phyloP scores from a whole-genome alignment of 2,797 vertebrate species.

The Myotis findleyi region DNA sequence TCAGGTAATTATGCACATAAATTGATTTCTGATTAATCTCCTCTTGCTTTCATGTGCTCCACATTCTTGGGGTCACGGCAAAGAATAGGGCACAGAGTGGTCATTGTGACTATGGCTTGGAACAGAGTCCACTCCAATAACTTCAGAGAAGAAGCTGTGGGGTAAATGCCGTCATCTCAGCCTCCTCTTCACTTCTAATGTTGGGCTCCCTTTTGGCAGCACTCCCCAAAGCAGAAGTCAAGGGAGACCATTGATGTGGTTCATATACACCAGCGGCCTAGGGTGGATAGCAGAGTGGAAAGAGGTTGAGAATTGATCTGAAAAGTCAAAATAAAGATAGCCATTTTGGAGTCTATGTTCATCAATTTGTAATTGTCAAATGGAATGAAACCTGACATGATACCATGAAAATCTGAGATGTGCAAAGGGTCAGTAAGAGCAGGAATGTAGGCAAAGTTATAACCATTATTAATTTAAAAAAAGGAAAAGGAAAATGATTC shows the following conservation, averaged over 20 bases:
- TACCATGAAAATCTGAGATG: background rate
- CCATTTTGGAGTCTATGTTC: background rate
- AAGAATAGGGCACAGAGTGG: background rate
- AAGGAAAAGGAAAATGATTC: background rate
- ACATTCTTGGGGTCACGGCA: no score
- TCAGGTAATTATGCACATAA: no score
- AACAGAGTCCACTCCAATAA: rapidly evolving
- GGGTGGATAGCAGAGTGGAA: background rate
- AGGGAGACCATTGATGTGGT: background rate
- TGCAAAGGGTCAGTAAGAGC: background rate
- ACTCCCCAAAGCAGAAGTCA: background rate
- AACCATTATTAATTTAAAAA: background rate
- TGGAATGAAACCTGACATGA: background rate
- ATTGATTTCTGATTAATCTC: no score
- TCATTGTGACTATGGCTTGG: background rate
- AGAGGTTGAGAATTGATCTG: background rate
- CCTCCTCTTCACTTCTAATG: background rate
- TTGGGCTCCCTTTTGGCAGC: background rate
- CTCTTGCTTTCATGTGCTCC: no score
- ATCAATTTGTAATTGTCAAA: background rate
- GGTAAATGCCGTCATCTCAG: background rate
- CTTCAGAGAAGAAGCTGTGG: background rate
- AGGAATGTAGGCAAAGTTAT: background rate
- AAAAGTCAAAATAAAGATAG: background rate
- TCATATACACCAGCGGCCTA: background rate